These are phyloP conservation scores for Noctua janthe DNA, from an alignment of 2,888 invertebrate genomes.

Conservation along the genomic window DNA sequence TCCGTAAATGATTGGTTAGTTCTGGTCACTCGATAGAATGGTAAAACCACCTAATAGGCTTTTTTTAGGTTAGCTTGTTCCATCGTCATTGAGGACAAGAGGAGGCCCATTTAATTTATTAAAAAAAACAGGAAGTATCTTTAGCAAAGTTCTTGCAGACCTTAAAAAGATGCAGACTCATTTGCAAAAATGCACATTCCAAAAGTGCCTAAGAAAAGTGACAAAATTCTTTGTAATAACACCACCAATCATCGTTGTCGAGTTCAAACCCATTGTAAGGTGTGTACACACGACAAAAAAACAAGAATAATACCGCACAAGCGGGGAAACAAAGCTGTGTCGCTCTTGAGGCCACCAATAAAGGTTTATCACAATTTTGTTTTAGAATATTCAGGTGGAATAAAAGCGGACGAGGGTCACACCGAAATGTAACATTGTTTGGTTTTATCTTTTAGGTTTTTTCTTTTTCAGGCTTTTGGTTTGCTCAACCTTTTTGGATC, in stretches of 20 bases:
- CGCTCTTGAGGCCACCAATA: conserved; percentile 77
- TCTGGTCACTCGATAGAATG: not conserved
- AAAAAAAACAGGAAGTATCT: not conserved
- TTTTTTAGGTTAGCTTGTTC: no score
- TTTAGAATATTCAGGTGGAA: conserved; percentile 80
- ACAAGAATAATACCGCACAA: conserved; percentile 74
- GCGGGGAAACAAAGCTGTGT: conserved; percentile 68
- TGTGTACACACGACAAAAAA: conserved; percentile 60
- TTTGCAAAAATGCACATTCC: not conserved
- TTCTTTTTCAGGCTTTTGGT: not conserved
- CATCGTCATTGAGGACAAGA: no score
- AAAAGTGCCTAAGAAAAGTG: not conserved
- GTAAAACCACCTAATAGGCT: not conserved
- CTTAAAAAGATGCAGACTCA: not conserved
- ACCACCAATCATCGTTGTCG: conserved; percentile 59
- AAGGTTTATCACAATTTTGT: conserved; percentile 84
- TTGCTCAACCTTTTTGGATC: accelerated
- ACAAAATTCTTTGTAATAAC: conserved; percentile 36
- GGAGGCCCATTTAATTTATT: no score
- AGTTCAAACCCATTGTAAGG: conserved; percentile 11
- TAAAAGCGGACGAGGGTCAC: conserved; percentile 69
- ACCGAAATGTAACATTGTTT: conserved; percentile 64
- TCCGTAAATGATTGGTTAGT: not conserved
- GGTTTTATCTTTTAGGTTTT: not conserved
- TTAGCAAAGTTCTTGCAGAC: not conserved